Percentiles rank a stretch among this genome's conserved stretches.
Conservation (phyloP, 1,140 invertebrate genomes). For the Psix sp. region DNA sequence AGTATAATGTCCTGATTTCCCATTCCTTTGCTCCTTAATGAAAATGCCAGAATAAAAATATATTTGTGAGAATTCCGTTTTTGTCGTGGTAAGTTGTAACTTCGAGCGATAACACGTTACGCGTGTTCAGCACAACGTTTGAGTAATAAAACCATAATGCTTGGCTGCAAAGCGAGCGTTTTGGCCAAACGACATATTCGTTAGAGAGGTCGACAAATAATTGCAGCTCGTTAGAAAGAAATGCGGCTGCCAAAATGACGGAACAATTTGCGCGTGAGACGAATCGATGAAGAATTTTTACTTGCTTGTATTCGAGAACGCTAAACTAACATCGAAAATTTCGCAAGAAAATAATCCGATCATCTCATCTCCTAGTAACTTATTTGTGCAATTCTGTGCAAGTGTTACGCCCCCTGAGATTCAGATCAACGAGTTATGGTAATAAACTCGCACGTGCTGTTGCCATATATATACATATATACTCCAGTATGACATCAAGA, state of each 20-base stretch:
- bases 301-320: slow-evolving; percentile 19
- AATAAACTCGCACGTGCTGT: slow-evolving; percentile 34
- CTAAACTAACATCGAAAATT: slow-evolving; percentile 30
- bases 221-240: too few species aligned
- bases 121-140: too few species aligned
- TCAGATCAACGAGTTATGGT: slow-evolving; percentile 30
- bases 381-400: slow-evolving; percentile 37
- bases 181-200: too few species aligned
- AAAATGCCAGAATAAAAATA: slow-evolving; percentile 10
- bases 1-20: slow-evolving; percentile 3
- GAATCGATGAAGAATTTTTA: too few species aligned
- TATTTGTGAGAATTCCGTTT: slow-evolving; percentile 9
- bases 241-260: too few species aligned
- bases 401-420: slow-evolving; percentile 13
- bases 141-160: too few species aligned
- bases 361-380: slow-evolving; percentile 32
- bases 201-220: too few species aligned
- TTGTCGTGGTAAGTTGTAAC: too few species aligned
- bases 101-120: too few species aligned
- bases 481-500: too few species aligned
- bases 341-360: slow-evolving; percentile 8
- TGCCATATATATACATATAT: slow-evolving; percentile 4
- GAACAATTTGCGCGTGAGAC: too few species aligned
- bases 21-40: slow-evolving; percentile 16
- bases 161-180: too few species aligned